Evolutionary conservation across 2,797 vertebrate genomes (phyloP), one percentile per base, ranked within the genome.

Genomic region (Megalops cyprinoides): DNA sequence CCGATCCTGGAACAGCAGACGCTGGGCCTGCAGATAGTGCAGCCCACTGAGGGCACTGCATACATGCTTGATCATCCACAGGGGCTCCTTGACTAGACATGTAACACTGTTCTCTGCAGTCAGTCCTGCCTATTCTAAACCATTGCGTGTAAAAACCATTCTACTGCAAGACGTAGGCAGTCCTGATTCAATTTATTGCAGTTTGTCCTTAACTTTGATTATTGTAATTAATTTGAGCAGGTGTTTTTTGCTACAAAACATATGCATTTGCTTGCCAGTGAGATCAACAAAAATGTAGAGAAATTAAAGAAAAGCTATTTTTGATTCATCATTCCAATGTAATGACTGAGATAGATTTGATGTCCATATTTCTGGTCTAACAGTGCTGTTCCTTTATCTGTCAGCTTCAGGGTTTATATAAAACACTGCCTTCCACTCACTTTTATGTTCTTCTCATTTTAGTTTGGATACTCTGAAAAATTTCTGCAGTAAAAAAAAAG

Each of bases 391-490:
- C 58, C 25, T 58, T n/a, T n/a, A 58, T 58, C 25, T 60, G 1
- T 60, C 25, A 28, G 58, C 58, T 14, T 60, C 58, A 60, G 58
- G n/a, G 18, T 60, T 28, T 60, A 60, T 60, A 25, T 31, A 28
- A n/a, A 28, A 60, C 9, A 3, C 25, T 60, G 60, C 25, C 25
- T 60, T 31, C 9, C 10, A 60, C 58, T 60, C 31, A 58, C 12
- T 60, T 60, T 60, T 28, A 7, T 60, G 58, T 60, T 60, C 58
- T 28, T 60, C n/a, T n/a, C 58, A 25, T 60, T 60, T 60, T 60
- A n/a, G 31, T 60, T 60, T 60, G 58, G 10, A 8, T 65, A 34
- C 62, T 65, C 37, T 58, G 31, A 37, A 65, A 62, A 62, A 37
- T 9, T 34, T 18, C 18, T 65, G 62, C 15, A 34, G 31, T 65